These are phyloP conservation scores for Sitobion miscanthi DNA, from an alignment of 1,140 invertebrate species.

Conservation along the genomic window DNA sequence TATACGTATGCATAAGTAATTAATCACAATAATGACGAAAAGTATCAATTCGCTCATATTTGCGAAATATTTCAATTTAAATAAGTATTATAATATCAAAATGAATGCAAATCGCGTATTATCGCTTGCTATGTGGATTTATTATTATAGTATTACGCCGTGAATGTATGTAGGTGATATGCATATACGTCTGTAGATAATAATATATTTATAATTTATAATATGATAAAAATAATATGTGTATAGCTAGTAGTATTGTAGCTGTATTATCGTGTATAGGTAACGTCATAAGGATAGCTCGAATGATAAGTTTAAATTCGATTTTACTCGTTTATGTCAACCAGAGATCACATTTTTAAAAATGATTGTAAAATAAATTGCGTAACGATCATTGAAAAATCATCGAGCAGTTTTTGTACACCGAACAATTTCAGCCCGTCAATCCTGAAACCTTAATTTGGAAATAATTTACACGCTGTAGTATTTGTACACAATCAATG, in stretches of 20 bases:
- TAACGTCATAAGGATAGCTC: not conserved
- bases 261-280: not conserved
- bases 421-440: not conserved
- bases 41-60: not conserved
- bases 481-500: not conserved
- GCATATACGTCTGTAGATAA: too few relatives aligned
- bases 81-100: not conserved
- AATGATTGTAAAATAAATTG: not conserved
- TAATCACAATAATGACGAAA: not conserved
- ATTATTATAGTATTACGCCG: not conserved
- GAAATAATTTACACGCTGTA: not conserved
- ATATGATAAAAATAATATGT: not conserved
- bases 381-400: not conserved
- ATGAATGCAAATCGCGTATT: not conserved
- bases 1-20: not conserved
- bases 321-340: conserved; percentile 10
- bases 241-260: not conserved
- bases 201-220: not conserved
- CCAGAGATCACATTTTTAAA: not conserved
- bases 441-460: not conserved
- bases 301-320: not conserved
- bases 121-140: not conserved
- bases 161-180: too few relatives aligned
- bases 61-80: not conserved
- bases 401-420: not conserved